These are phyloP conservation scores for Tipula unca DNA, from an alignment of 2,888 invertebrate species.

Conservation along the genomic window DNA sequence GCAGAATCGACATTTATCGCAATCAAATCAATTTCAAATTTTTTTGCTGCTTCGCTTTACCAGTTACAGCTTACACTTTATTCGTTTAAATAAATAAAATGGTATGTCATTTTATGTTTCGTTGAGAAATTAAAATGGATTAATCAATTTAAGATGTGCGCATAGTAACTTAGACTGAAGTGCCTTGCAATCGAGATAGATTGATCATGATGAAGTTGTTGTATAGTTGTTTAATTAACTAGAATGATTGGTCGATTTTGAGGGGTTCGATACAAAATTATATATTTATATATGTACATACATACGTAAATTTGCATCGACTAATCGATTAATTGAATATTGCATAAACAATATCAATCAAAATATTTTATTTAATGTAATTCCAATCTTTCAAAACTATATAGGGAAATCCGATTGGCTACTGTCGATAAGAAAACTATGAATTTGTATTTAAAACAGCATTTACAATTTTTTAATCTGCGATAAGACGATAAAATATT, in stretches of 20 bases:
- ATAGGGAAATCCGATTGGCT: neutral
- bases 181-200: neutral
- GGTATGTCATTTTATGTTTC: neutral
- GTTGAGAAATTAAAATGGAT: neutral
- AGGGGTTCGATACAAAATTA: neutral
- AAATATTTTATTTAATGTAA: neutral
- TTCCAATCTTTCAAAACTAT: neutral
- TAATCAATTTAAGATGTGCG: neutral
- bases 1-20: neutral
- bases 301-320: no score
- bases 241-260: neutral
- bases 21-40: neutral
- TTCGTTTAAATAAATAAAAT: neutral
- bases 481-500: neutral
- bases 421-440: neutral
- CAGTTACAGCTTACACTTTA: neutral
- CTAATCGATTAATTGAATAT: neutral
- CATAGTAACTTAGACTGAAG: neutral
- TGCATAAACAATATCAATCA: neutral
- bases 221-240: neutral
- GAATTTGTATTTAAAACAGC: neutral
- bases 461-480: neutral
- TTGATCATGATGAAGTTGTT: neutral
- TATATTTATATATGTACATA: neutral
- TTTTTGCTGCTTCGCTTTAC: neutral